Evolutionary conservation across 30 jellyfish, hydroid and myxozoan genomes (phyloP), one percentile per base, ranked within the genome.

Genomic region (Turritopsis dohrnii): DNA sequence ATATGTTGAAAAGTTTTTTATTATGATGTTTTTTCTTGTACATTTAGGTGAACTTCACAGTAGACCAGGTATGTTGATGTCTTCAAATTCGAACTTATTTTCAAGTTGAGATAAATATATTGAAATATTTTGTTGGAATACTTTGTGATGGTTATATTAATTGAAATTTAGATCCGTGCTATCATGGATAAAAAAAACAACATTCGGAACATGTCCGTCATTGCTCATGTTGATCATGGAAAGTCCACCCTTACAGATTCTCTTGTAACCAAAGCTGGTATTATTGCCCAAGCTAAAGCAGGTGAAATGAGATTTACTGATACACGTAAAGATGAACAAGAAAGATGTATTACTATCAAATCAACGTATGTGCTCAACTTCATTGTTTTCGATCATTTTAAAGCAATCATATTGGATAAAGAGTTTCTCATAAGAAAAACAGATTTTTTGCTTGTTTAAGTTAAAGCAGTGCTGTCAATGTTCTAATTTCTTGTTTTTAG

Each of bases 191-290:
- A 95, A 83, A 90, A 95, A 71, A 81, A 84, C 88, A 95, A 95
- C 87, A 95, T 95, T 89, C 85, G 99, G 27, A 95, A 95, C 92
- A 95, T 95, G 99, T 89, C 99, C 65, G 99, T 95, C 94, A 95
- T 95, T 87, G 99, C 99, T 26, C 99, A 95, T 30, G 99, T 95
- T 41, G 99, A 95, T 89, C 99, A 95, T 77, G 99, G 99, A 28
- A 95, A 95, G 66, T 89, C 99, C 25, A 95, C 99, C 28, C 87
- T 95, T 76, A 90, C 99, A 4, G 99, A 95, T 74, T 95, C 99
- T 65, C 95, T 95, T 75, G 99, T 95, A 74, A 90, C 97, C 24
- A 95, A 90, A 85, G 99, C 99, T 84, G 99, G 99, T 84, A 95
- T 95, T 81, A 95, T 95, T 65, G 96, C 97, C 18, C 97, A 95